A percentile compares a stretch with the other conserved stretches of the same genome.
These are phyloP conservation scores for Pyrochroa serraticornis DNA, from an alignment of 2,888 invertebrate species.

Conservation along the genomic window DNA sequence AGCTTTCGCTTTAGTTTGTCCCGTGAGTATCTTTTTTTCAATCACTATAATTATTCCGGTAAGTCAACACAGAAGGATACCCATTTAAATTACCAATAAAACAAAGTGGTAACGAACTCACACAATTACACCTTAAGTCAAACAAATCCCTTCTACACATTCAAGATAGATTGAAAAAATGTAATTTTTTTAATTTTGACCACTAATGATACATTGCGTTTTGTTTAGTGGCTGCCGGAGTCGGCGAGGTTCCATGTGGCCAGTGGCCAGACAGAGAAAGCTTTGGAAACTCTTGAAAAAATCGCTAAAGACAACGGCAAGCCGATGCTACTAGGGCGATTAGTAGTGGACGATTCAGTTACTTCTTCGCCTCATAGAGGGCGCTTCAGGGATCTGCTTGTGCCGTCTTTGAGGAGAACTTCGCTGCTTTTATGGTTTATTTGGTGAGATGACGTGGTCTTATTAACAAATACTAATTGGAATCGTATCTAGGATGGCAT, in stretches of 20 bases:
- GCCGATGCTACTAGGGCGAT: slow-evolving; percentile 83
- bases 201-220: too few relatives aligned
- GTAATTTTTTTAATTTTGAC: too few relatives aligned
- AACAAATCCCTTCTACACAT: too few relatives aligned
- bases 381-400: slow-evolving; percentile 72
- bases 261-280: slow-evolving; percentile 85
- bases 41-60: too few relatives aligned
- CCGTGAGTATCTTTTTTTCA: slow-evolving; percentile 63
- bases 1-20: slow-evolving; percentile 79
- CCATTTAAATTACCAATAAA: too few relatives aligned
- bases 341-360: slow-evolving; percentile 79
- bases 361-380: slow-evolving; percentile 68
- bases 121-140: too few relatives aligned
- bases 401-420: slow-evolving; percentile 81
- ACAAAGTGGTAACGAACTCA: too few relatives aligned
- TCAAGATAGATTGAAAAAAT: too few relatives aligned
- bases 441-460: slow-evolving; percentile 66
- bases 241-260: slow-evolving; percentile 89
- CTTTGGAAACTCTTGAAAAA: slow-evolving; percentile 81
- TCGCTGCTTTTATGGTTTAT: slow-evolving; percentile 91
- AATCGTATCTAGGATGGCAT: slow-evolving; percentile 73
- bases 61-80: too few relatives aligned
- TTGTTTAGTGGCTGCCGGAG: slow-evolving; percentile 94
- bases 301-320: slow-evolving; percentile 89
- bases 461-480: background rate